Base-by-base conservation (phyloP, 2,888 invertebrate genomes). In the Lepidochrysops patricia region DNA sequence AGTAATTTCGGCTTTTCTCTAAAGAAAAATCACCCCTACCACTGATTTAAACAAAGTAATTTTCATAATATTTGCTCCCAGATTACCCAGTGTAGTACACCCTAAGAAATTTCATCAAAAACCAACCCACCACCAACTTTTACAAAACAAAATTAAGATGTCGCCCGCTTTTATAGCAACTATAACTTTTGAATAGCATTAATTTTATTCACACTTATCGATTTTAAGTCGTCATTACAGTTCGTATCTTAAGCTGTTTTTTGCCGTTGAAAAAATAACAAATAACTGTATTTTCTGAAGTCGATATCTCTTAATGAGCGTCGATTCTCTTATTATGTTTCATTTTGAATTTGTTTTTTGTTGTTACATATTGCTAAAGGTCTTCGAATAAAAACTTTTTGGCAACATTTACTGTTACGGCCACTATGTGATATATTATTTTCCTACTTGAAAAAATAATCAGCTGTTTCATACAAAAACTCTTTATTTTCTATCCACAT, bases 181-280 rank as follows among this genome's bases (percentile, higher is more conserved):
- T 29, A 54, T 32, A 54, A 54, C 32, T 54, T 54, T 23, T 32
- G 29, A 52, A 54, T 32, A 54, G 54, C 54, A 29, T 32, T 54
- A 54, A 54, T 54, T 54, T 32, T 29, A 32, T 54, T 25, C 19
- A 54, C 54, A 54, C 54, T 54, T 54, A 54, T 54, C 54, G 54
- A 54, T 54, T 54, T 54, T 54, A 54, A 54, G 54, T 54, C 26
- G 23, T 26, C n/a, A 27, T 52, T 52, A 52, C 13, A 15, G 52
- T 26, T 52, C 13, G 52, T 27, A 52, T 26, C 27, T 13, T n/a
- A 15, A 15, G 52, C 13, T 27, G 27, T 52, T 52, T 52, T 52
- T 26, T 26, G 27, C 15, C 27, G 13, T 13, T 4, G 52, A 52
- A 9, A 54, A 26, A 26, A 26, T 26, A 50, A 50, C 50, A 13